Percentiles rank a stretch among this genome's conserved stretches.
phyloP scores from a whole-genome alignment of 2,113 vertebrate genomes.

The Phocoena phocoena region DNA sequence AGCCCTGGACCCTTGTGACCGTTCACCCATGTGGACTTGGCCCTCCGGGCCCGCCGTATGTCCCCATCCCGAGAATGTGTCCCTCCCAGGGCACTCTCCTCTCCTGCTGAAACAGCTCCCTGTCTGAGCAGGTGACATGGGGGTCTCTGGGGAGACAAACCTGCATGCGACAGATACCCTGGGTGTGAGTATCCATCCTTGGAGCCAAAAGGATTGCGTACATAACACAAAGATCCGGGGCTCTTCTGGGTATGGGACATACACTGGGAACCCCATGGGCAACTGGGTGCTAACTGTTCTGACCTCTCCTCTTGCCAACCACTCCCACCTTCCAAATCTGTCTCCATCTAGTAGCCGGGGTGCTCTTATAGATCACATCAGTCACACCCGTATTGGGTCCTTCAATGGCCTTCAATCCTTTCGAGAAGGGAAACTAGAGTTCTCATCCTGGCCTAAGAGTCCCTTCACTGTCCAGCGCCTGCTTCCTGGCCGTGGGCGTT shows the following conservation, averaged over 20 bases:
- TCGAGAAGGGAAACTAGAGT: background rate
- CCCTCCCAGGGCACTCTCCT: background rate
- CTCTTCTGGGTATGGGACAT: no score
- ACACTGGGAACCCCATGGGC: rapidly evolving
- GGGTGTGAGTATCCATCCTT: rapidly evolving
- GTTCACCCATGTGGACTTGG: background rate
- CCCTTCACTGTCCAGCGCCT: rapidly evolving
- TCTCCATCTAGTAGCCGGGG: background rate
- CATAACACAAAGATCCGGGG: rapidly evolving
- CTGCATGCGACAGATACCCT: rapidly evolving
- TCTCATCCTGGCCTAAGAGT: background rate
- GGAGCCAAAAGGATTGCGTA: rapidly evolving
- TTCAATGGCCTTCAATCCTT: background rate
- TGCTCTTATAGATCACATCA: background rate
- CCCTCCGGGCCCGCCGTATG: background rate
- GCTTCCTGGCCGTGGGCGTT: rapidly evolving
- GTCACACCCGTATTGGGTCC: background rate
- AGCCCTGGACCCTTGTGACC: background rate
- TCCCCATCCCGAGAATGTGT: rapidly evolving
- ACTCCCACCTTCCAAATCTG: rapidly evolving
- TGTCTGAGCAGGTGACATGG: background rate
- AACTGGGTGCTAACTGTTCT: rapidly evolving
- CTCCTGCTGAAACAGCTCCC: background rate
- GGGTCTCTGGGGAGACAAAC: background rate
- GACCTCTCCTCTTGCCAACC: background rate